Percentiles rank a stretch among this genome's conserved stretches.
These are phyloP conservation scores for Morone saxatilis DNA, from an alignment of 2,113 vertebrate species.

Conservation along the genomic window DNA sequence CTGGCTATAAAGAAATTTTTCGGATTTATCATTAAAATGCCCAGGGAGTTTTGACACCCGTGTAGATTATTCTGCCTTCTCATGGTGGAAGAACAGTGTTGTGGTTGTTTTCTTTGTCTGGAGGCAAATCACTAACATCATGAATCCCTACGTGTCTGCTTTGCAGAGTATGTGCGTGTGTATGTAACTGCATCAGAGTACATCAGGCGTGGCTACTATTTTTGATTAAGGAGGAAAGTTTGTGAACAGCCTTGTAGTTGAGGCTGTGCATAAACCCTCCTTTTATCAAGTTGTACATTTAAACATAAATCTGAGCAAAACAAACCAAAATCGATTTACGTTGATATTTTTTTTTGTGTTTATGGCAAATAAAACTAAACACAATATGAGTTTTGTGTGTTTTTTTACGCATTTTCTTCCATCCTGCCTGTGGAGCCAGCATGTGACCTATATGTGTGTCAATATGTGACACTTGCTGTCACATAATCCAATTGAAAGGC, in stretches of 20 bases:
- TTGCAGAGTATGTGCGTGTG: slow-evolving; percentile 2
- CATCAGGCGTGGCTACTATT: slow-evolving; percentile 16
- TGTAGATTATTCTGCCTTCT: slow-evolving; percentile 37
- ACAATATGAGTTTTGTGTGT: neutral
- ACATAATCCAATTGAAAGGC: neutral
- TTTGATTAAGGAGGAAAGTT: neutral
- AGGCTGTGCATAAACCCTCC: neutral
- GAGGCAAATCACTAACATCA: slow-evolving; percentile 28
- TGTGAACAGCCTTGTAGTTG: neutral
- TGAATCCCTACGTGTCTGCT: slow-evolving; percentile 19
- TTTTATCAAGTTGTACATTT: neutral
- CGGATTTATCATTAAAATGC: slow-evolving; percentile 53
- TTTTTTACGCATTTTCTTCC: neutral
- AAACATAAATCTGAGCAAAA: slow-evolving; percentile 14
- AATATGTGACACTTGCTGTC: slow-evolving; percentile 1
- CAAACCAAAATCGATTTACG: neutral
- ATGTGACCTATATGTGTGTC: neutral
- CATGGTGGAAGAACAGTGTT: slow-evolving; percentile 23
- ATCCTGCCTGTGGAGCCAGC: neutral
- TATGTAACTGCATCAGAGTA: slow-evolving; percentile 6
- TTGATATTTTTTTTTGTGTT: neutral
- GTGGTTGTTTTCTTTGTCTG: slow-evolving; percentile 61
- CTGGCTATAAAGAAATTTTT: slow-evolving; percentile 26
- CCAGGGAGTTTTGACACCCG: slow-evolving; percentile 29
- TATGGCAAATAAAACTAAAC: neutral